A percentile compares a stretch with the other conserved stretches of the same genome.
Evolutionary conservation across 1,140 invertebrate genomes (phyloP).

Genomic region (Atta colombica): DNA sequence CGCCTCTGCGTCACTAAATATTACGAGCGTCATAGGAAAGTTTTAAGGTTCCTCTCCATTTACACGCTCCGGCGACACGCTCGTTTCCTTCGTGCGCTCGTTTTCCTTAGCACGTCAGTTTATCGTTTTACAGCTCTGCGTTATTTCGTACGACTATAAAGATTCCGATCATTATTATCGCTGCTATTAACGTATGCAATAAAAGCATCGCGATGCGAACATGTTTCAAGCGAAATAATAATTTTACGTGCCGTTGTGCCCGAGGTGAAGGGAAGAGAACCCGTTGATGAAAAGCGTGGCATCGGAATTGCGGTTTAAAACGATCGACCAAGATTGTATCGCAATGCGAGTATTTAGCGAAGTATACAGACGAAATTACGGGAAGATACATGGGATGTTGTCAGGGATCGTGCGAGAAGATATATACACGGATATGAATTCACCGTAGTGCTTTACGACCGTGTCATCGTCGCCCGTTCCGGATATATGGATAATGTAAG

Average conservation of each 20-base stretch:
- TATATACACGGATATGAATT: slow-evolving; percentile 14
- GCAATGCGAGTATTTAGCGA: slow-evolving; percentile 17
- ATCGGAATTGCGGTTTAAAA: slow-evolving; percentile 53
- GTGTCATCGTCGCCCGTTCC: neutral
- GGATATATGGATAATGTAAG: slow-evolving; percentile 22
- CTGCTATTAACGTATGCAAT: slow-evolving; percentile 57
- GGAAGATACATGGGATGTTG: neutral
- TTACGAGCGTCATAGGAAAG: slow-evolving; percentile 69
- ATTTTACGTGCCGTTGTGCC: slow-evolving; percentile 35
- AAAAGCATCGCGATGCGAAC: slow-evolving; percentile 23
- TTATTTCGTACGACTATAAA: slow-evolving; percentile 72
- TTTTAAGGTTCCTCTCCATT: slow-evolving; percentile 73
- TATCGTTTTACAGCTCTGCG: slow-evolving; percentile 71
- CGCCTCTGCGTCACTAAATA: slow-evolving; percentile 70
- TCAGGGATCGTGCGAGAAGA: neutral
- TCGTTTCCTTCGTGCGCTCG: slow-evolving; percentile 33
- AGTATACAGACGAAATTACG: slow-evolving; percentile 1
- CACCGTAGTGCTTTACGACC: slow-evolving; percentile 24
- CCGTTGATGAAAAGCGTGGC: slow-evolving; percentile 39
- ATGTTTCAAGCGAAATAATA: slow-evolving; percentile 65
- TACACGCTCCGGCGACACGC: slow-evolving; percentile 41
- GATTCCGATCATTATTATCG: slow-evolving; percentile 72
- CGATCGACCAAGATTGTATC: neutral
- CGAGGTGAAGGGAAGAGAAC: neutral
- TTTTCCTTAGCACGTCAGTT: slow-evolving; percentile 51